phyloP scores from a whole-genome alignment of 2,888 invertebrate genomes.

The Drosophila demipolita region DNA sequence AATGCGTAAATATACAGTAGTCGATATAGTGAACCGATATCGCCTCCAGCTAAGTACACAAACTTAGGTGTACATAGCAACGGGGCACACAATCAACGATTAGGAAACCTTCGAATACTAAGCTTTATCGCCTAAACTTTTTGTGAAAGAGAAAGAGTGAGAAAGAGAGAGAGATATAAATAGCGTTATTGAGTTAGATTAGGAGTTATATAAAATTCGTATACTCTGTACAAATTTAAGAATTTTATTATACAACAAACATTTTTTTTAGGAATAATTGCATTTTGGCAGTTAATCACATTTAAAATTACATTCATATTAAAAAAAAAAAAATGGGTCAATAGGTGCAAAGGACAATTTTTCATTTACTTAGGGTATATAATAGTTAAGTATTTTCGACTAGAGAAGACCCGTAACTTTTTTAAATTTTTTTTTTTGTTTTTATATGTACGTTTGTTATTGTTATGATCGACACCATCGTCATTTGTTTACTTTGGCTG shows the following conservation, averaged over 20 bases:
- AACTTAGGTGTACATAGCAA: conserved; percentile 17
- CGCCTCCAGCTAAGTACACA: conserved; percentile 53
- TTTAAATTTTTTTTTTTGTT: neutral
- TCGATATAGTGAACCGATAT: conserved; percentile 73
- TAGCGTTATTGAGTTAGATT: neutral
- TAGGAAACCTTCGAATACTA: conserved; percentile 27
- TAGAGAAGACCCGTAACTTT: neutral
- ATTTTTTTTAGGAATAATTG: neutral
- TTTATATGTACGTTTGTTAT: neutral
- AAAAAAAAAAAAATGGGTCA: neutral
- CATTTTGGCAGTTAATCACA: neutral
- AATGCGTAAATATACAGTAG: conserved; percentile 83
- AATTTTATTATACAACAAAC: neutral
- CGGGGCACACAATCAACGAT: conserved; percentile 35
- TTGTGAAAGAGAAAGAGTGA: neutral
- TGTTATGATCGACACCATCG: conserved; percentile 30
- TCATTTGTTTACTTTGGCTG: conserved; percentile 56
- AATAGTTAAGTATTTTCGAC: neutral
- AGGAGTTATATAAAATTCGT: conserved; percentile 45
- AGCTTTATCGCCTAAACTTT: conserved; percentile 41
- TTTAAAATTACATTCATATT: neutral
- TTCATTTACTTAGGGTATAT: neutral
- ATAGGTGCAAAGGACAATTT: neutral
- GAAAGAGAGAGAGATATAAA: neutral
- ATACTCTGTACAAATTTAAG: neutral